These are phyloP conservation scores for Patella ulyssiponensis DNA, from an alignment of 2,888 invertebrate genomes.

Conservation along the genomic window DNA sequence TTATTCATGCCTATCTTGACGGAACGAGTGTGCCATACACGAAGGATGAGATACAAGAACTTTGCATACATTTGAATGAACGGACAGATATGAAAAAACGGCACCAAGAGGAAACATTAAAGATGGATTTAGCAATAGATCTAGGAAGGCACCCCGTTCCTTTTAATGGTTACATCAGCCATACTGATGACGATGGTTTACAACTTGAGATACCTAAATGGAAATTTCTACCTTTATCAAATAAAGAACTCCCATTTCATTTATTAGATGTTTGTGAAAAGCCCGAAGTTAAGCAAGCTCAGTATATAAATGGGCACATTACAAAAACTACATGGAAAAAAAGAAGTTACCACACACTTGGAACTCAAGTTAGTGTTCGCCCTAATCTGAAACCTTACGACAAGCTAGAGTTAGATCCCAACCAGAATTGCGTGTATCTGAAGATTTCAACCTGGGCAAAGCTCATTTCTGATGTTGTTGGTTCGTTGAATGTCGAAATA, in stretches of 20 bases:
- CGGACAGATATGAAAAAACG: constrained; percentile 41
- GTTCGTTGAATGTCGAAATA: not conserved
- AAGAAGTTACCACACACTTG: constrained; percentile 34
- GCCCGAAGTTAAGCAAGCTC: constrained; percentile 37
- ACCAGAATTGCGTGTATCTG: constrained; percentile 1
- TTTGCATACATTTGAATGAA: constrained; percentile 45
- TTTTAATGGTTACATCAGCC: constrained; percentile 39
- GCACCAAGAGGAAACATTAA: constrained; percentile 41
- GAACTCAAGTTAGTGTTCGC: not conserved
- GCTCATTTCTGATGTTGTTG: not conserved
- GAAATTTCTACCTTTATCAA: constrained; percentile 30
- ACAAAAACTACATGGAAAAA: constrained; percentile 44
- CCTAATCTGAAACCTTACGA: not conserved
- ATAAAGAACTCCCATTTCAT: constrained; percentile 41
- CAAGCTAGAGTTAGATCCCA: constrained; percentile 12
- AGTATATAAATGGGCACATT: constrained; percentile 25
- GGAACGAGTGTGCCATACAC: constrained; percentile 36
- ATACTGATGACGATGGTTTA: constrained; percentile 41
- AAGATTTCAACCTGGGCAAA: constrained; percentile 18
- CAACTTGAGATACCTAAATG: constrained; percentile 42
- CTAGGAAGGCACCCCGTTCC: constrained; percentile 37
- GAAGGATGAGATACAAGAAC: constrained; percentile 38
- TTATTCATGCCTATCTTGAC: constrained; percentile 41
- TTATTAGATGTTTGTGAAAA: constrained; percentile 41
- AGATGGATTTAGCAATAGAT: constrained; percentile 38